Conservation (phyloP, 2,797 vertebrate species). For the Gymnodraco acuticeps region DNA sequence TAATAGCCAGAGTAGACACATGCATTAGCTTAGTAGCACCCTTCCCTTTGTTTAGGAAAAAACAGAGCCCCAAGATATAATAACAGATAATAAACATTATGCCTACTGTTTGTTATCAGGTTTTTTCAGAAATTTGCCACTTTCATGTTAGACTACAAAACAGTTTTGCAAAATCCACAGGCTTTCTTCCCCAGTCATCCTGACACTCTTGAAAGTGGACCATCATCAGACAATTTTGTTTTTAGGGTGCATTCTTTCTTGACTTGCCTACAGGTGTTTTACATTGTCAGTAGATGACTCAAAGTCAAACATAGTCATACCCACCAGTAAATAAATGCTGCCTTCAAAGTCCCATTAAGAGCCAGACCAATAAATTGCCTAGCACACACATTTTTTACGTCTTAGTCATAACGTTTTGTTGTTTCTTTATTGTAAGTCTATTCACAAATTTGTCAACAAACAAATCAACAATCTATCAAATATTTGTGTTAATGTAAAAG, state of each 20-base stretch:
- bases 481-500: no score
- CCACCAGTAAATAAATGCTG: not conserved
- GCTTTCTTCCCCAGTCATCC: slow-evolving; percentile 29
- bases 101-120: slow-evolving; percentile 68
- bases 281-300: slow-evolving; percentile 6
- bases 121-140: slow-evolving; percentile 56
- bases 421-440: not conserved
- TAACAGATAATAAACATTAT: slow-evolving; percentile 74
- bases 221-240: not conserved
- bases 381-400: not conserved
- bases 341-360: not conserved
- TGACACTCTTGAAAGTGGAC: slow-evolving; percentile 9
- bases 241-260: slow-evolving; percentile 12
- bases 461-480: no score
- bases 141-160: slow-evolving; percentile 41
- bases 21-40: slow-evolving; percentile 71
- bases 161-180: slow-evolving; percentile 46
- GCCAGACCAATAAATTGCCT: not conserved
- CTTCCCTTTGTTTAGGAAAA: slow-evolving; percentile 66
- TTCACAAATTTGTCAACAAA: no score
- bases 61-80: slow-evolving; percentile 63
- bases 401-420: not conserved
- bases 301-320: not conserved
- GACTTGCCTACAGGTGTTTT: slow-evolving; percentile 11
- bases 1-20: slow-evolving; percentile 75